Percentiles rank a stretch among this genome's conserved stretches.
Conservation (phyloP, 2,113 vertebrate genomes). For the Oryzias javanicus region DNA sequence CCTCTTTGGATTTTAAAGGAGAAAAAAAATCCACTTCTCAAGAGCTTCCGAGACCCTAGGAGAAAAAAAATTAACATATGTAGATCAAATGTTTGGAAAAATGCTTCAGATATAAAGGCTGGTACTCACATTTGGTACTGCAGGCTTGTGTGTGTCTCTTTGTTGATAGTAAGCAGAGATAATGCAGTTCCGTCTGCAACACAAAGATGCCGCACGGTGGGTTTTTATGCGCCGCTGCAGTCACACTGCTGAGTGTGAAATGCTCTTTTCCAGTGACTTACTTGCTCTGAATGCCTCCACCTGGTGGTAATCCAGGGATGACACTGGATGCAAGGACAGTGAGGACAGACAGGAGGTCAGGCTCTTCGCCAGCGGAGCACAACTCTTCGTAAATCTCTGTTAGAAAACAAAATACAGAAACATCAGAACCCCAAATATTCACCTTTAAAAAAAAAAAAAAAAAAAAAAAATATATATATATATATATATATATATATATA, state of each 20-base stretch:
- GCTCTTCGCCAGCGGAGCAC: constrained; percentile 66
- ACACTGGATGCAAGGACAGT: constrained; percentile 73
- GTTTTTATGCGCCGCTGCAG: not conserved
- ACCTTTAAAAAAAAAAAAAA: too few relatives aligned
- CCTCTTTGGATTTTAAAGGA: constrained; percentile 8
- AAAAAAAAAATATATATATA: too few relatives aligned
- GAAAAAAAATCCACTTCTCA: constrained; percentile 34
- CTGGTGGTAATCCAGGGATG: constrained; percentile 81
- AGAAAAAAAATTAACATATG: not conserved
- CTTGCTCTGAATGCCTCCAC: constrained; percentile 85
- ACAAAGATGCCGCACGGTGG: constrained; percentile 18
- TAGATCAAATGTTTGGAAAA: constrained; percentile 10
- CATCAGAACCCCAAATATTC: not conserved
- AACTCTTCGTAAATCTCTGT: constrained; percentile 79
- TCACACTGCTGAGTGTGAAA: not conserved
- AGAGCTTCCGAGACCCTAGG: constrained; percentile 52
- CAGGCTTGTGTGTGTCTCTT: constrained; percentile 64
- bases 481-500: too few relatives aligned
- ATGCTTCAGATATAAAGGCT: too few relatives aligned
- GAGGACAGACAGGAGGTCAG: constrained; percentile 77
- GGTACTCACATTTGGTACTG: constrained; percentile 66
- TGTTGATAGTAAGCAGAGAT: constrained; percentile 80
- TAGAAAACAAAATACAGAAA: not conserved
- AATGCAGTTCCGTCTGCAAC: constrained; percentile 77
- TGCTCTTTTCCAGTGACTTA: constrained; percentile 51